These are phyloP conservation scores for Anisognathus igniventris DNA, from an alignment of 2,797 vertebrate species.

Conservation along the genomic window DNA sequence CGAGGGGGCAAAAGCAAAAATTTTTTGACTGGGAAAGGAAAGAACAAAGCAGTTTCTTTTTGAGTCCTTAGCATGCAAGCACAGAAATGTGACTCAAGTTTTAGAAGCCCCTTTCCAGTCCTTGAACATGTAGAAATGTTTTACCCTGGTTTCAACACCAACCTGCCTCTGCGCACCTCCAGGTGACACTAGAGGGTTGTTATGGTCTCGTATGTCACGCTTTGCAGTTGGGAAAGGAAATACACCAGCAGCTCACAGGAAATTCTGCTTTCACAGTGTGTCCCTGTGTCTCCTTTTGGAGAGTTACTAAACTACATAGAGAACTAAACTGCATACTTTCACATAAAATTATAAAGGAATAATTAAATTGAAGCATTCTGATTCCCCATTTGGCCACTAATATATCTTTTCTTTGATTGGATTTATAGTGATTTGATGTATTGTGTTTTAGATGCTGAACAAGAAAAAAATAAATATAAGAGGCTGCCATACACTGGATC, in stretches of 20 bases:
- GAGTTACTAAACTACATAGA: background rate
- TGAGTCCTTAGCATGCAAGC: rapidly evolving
- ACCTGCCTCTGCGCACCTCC: background rate
- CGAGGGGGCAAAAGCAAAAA: background rate
- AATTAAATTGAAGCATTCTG: background rate
- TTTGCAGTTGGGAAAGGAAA: background rate
- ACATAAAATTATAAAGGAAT: background rate
- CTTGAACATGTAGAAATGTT: background rate
- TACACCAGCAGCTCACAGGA: background rate
- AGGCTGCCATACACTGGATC: background rate
- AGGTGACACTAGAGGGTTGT: background rate
- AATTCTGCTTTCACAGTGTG: background rate
- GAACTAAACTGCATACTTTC: background rate
- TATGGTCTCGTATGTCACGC: rapidly evolving
- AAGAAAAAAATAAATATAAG: background rate
- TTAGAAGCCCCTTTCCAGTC: background rate
- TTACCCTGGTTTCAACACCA: background rate
- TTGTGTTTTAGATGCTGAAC: background rate
- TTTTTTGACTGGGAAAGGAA: background rate
- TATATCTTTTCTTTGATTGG: background rate
- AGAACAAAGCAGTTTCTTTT: background rate
- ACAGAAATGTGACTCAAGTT: background rate
- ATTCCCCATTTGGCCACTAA: background rate
- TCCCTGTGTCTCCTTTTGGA: background rate
- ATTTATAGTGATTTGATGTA: background rate